These are phyloP conservation scores for Drosophila paucipuncta DNA, from an alignment of 2,888 invertebrate genomes.

Conservation along the genomic window DNA sequence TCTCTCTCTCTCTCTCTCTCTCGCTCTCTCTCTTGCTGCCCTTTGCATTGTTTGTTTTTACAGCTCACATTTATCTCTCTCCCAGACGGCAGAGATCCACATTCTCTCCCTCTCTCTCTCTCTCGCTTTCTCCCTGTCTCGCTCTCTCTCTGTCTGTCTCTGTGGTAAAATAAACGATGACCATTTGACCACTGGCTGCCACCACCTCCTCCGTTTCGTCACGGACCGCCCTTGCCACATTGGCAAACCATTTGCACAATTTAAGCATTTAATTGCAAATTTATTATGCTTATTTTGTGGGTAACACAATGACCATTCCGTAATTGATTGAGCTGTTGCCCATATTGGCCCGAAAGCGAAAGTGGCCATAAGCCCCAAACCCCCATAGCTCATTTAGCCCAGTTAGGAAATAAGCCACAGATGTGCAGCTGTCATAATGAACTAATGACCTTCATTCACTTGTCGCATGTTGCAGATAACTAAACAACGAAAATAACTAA, in stretches of 20 bases:
- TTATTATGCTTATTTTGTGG: constrained; percentile 77
- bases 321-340: constrained; percentile 71
- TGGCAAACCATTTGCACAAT: constrained; percentile 72
- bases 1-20: not conserved
- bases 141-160: not conserved
- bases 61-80: constrained; percentile 61
- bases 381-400: not conserved
- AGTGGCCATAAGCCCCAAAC: constrained; percentile 26
- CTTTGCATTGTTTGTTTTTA: constrained; percentile 66
- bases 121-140: not conserved
- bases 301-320: constrained; percentile 51
- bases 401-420: not conserved
- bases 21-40: not conserved
- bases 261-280: constrained; percentile 78
- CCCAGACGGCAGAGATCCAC: constrained; percentile 46
- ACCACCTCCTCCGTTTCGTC: not conserved
- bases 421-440: constrained; percentile 28
- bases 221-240: constrained; percentile 35
- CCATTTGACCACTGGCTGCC: constrained; percentile 45
- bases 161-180: constrained; percentile 60
- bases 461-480: not conserved
- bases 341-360: constrained; percentile 46
- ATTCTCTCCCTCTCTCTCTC: not conserved
- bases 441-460: constrained; percentile 38
- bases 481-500: not conserved